A percentile compares a stretch with the other conserved stretches of the same genome.
phyloP scores from a whole-genome alignment of 2,888 invertebrate genomes.

The Thymelicus sylvestris region DNA sequence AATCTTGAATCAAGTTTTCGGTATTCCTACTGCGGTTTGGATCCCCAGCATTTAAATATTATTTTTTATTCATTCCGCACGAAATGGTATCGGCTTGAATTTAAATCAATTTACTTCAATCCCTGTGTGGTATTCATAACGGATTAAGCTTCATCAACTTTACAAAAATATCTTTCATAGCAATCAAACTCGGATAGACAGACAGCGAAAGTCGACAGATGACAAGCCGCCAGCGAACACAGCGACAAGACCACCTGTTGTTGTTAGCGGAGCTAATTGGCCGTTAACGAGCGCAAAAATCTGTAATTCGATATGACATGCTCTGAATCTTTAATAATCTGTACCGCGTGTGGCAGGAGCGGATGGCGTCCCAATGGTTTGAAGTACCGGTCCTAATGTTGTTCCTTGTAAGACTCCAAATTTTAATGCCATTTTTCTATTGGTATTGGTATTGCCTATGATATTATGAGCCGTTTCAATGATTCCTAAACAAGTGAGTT shows the following conservation, averaged over 20 bases:
- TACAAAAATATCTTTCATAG: slow-evolving; percentile 19
- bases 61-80: no score
- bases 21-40: no score
- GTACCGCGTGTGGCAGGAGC: slow-evolving; percentile 22
- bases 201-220: slow-evolving; percentile 29
- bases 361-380: slow-evolving; percentile 28
- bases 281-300: slow-evolving; percentile 40
- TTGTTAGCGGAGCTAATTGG: slow-evolving; percentile 33
- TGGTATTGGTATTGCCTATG: neutral
- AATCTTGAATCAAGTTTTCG: no score
- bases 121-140: neutral
- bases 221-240: slow-evolving; percentile 21
- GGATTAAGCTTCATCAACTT: slow-evolving; percentile 7
- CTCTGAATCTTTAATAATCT: slow-evolving; percentile 36
- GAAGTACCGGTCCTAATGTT: slow-evolving; percentile 17
- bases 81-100: no score
- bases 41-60: no score
- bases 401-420: slow-evolving; percentile 11
- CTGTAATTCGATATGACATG: slow-evolving; percentile 38
- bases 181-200: slow-evolving; percentile 23
- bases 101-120: neutral
- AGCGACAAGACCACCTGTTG: slow-evolving; percentile 37
- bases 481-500: neutral
- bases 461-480: neutral
- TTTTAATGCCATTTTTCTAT: neutral